Evolutionary conservation across 2,888 invertebrate species (phyloP), one percentile per base, ranked within the genome.

Genomic region (Heteromyza rotundicornis): DNA sequence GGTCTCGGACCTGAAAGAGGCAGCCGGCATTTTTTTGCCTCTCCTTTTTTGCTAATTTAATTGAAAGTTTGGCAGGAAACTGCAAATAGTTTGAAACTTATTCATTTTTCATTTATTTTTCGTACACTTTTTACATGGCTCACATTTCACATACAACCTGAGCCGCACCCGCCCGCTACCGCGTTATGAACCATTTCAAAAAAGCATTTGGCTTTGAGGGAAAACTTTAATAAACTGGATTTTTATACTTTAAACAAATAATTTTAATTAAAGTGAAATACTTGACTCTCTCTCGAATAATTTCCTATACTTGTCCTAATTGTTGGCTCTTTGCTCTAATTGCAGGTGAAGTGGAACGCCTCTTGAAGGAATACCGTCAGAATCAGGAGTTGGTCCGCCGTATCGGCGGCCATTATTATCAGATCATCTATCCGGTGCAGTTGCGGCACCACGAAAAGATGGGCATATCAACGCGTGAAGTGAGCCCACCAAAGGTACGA

Each of bases 391-490:
- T 96, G 86, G 92, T 96, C 74, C 90, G 91, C 74, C 93, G 93
- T 85, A 94, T 95, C 85, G 94, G 94, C 74, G 90, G 92, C 68
- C 92, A 94, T 84, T 94, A 91, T 85, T 95, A 95, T 86, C 95
- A 95, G 86, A 95, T 95, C 85, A 94, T 95, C 78, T 95, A 95
- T 86, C 95, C 95, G 71, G 94, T 95, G 74, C 95, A 95, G 87
- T 86, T 95, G 84, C 90, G 95, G 68, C 94, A 95, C 85, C 95
- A 95, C 89, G 94, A 95, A 86, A 95, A 95, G 86, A 92, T 95
- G 92, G 95, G 95, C 85, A 95, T 95, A 84, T 95, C 94, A 76
- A 95, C 95, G 74, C 88, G 95, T 84, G 95, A 95, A 87, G 90
- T 92, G 85, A 91, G 91, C 86, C 89, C 90, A 82, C 89, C 90